Conservation (phyloP, 2,113 vertebrate genomes). For the Cairina moschata region DNA sequence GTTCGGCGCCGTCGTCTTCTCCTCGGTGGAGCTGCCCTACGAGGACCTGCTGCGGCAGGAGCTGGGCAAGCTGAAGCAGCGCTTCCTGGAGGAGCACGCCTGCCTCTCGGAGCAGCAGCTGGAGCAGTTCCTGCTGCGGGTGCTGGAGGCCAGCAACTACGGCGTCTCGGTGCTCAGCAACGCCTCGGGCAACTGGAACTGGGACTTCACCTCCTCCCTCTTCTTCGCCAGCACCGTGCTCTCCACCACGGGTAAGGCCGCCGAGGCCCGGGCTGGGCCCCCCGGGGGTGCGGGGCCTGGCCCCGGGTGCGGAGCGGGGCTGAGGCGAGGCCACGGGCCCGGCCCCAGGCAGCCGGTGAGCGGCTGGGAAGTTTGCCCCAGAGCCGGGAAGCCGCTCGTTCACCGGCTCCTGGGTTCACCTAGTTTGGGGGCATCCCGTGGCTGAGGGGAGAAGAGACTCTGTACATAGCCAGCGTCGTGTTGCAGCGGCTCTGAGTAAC, state of each 20-base stretch:
- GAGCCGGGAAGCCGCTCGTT: neutral
- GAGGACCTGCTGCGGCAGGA: conserved; percentile 92
- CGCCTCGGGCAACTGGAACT: conserved; percentile 92
- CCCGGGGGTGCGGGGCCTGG: too few relatives aligned
- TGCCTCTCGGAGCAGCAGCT: conserved; percentile 89
- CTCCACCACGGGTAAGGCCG: conserved; percentile 90
- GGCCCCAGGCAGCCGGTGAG: neutral
- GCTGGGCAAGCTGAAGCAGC: conserved; percentile 84
- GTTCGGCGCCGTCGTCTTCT: conserved; percentile 96
- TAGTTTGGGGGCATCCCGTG: neutral
- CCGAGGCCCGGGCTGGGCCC: too few relatives aligned
- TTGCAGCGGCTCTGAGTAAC: neutral
- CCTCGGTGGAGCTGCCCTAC: conserved; percentile 93
- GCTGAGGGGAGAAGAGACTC: neutral
- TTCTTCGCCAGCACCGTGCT: conserved; percentile 97
- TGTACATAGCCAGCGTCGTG: neutral
- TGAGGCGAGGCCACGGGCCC: neutral
- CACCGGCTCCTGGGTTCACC: too few relatives aligned
- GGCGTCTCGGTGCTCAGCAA: conserved; percentile 95
- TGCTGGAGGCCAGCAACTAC: conserved; percentile 93
- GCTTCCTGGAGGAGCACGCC: conserved; percentile 87
- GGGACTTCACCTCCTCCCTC: conserved; percentile 96
- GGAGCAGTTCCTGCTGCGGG: conserved; percentile 86
- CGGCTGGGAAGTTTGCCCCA: neutral
- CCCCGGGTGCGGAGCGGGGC: neutral